These are phyloP conservation scores for Hydrozoanthus gracilis DNA, from an alignment of 92 coral and sea anemone species.

Conservation along the genomic window DNA sequence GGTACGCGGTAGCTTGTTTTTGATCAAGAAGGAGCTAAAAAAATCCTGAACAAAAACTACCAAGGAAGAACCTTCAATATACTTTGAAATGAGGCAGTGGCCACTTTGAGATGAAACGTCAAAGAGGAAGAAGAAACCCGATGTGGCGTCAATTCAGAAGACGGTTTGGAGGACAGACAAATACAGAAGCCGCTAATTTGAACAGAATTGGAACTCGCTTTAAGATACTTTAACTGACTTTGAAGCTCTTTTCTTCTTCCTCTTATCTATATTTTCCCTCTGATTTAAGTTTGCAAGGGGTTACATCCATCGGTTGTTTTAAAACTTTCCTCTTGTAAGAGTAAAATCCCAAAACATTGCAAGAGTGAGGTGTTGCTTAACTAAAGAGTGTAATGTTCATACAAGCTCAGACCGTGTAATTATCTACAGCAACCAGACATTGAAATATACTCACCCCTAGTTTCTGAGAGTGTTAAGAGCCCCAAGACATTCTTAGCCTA, in stretches of 20 bases:
- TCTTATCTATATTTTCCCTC: neutral
- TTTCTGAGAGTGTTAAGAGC: conserved; percentile 1
- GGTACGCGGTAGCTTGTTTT: neutral
- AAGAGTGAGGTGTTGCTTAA: neutral
- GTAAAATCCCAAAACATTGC: neutral
- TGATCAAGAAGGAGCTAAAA: neutral
- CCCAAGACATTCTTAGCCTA: conserved; percentile 19
- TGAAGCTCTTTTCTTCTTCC: neutral
- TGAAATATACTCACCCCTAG: neutral
- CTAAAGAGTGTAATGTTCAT: neutral
- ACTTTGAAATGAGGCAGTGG: neutral
- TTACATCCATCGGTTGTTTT: neutral
- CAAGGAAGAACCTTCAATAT: too few relatives aligned
- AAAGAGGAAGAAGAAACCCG: neutral
- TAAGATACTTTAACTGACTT: neutral
- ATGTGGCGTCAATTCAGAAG: neutral
- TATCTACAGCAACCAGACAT: neutral
- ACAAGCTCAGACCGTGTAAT: too few relatives aligned
- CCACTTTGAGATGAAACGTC: neutral
- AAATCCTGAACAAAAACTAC: neutral
- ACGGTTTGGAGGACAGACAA: neutral
- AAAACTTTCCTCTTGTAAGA: neutral
- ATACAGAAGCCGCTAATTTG: neutral
- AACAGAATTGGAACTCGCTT: neutral
- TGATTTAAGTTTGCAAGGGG: too few relatives aligned